Evolutionary conservation across 1,140 invertebrate species (phyloP), one percentile per base, ranked within the genome.

Genomic region (Drosophila repletoides): DNA sequence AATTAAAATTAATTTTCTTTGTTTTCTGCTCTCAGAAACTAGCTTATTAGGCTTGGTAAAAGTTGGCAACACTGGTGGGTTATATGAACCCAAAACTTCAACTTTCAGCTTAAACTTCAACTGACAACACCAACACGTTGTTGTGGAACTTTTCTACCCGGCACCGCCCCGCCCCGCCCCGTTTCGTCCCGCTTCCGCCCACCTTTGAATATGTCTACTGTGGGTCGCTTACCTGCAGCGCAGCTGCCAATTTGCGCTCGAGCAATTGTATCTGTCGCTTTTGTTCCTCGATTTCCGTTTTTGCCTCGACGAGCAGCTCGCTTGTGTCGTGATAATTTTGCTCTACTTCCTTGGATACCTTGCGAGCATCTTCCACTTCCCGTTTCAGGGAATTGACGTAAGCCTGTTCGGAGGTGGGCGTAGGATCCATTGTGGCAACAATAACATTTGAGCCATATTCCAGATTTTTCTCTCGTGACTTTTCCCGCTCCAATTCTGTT

Each of bases 261-360:
- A 97, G 90, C 75, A 94, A 91, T 38, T 93, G 91, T 70, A 96
- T 96, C 88, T 93, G 93, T 76, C 94, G 93, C 83, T 94, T 95
- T 55, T 94, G 92, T 90, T 96, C 95, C 88, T 97, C 96, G 31
- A 96, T 91, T 83, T 96, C 95, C 12, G 92, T 93, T 88, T 94
- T 93, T 0, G 94, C 93, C 26, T 94, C 93, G 61, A 96, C 95
- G 56, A 96, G 92, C 90, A 96, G 93, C 74, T 96, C 94, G 1
- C 94, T 93, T 2, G 93, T 93, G 68, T 93, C 92, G 28, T 94
- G 93, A 86, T 94, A 96, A 77, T 96, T 95, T 73, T 94, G 94
- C 76, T 97, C 95, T 64, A 96, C 92, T 79, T 95, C 94, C 81
- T 96, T 95, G 0, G 95, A 94, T 12, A 94, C 93, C 76, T 94